Base-by-base conservation (phyloP, 2,888 invertebrate genomes). In the Rhagophthalmus giganteus region DNA sequence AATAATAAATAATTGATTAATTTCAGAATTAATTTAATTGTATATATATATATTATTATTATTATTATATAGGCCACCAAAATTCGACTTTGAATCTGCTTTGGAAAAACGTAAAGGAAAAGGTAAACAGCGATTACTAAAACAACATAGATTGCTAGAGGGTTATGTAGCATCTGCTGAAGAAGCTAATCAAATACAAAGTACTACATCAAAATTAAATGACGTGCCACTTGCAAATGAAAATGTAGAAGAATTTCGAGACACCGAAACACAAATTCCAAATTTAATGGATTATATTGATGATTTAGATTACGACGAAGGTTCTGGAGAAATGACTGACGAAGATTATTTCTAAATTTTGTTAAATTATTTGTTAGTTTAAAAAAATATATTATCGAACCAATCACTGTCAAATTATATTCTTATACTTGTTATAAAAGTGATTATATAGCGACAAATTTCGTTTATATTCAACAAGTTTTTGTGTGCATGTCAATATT, bases 71-170 rank as follows among this genome's bases (percentile, higher is more conserved):
- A 84, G 83, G 31, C 82, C 83, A 1, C 81, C 81, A 46, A 76
- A 80, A 39, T 83, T 83, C 65, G 81, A 84, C 66, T 71, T 83
- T 26, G 79, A 82, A 57, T 76, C 77, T 35, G 82, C 80, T 2
- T 77, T 82, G 73, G 76, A 79, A 27, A 75, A 78, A 13, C 81
- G 82, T 55, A 76, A 78, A 31, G 74, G 78, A 42, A 80, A 80
- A 61, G 78, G 80, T 12, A 76, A 74, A 52, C 63, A 65, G 44
- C 66, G 60, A 41, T 48, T 64, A 28, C 48, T 69, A 31, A 59
- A 69, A 20, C 69, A 72, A 46, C 68, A 73, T 26, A 64, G 70
- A 25, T 38, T 68, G 15, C 50, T 74, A 5, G 66, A 73, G 54
- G 72, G 66, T 8, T 69, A 62, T 42, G 58, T 58, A 2, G 34